phyloP scores from a whole-genome alignment of 1,140 invertebrate species.

The Adoxophyes honmai region DNA sequence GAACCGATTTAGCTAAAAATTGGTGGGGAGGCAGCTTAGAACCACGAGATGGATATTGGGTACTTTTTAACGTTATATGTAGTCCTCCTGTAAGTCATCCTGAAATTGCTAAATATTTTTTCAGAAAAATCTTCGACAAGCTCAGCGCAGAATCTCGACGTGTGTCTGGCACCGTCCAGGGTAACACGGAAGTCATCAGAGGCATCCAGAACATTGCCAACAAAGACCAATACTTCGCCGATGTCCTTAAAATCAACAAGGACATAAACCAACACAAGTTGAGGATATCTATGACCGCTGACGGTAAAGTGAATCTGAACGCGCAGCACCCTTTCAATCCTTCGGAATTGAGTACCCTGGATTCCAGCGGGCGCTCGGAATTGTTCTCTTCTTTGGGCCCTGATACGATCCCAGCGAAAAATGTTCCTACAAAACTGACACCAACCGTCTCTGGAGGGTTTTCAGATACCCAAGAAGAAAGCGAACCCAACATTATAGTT shows the following conservation, averaged over 20 bases:
- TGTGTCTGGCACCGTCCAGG: constrained; percentile 51
- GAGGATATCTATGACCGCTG: constrained; percentile 64
- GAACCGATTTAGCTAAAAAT: no score
- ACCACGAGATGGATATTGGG: no score
- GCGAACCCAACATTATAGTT: constrained; percentile 36
- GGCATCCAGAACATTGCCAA: constrained; percentile 61
- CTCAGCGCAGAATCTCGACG: constrained; percentile 61
- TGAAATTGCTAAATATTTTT: neutral
- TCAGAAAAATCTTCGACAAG: constrained; percentile 71
- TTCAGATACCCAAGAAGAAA: constrained; percentile 38
- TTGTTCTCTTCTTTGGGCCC: constrained; percentile 52
- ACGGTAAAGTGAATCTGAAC: constrained; percentile 65
- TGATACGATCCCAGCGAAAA: constrained; percentile 31
- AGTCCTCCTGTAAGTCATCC: no score
- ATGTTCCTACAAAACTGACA: constrained; percentile 47
- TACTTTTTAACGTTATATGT: no score
- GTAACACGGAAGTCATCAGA: constrained; percentile 66
- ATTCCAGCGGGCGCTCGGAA: constrained; percentile 39
- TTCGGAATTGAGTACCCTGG: constrained; percentile 47
- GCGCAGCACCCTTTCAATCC: constrained; percentile 60
- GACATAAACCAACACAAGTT: constrained; percentile 62
- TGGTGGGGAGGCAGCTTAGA: no score
- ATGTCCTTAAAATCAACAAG: constrained; percentile 63
- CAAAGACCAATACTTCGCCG: constrained; percentile 67
- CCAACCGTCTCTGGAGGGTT: constrained; percentile 32